Evolutionary conservation across 2,888 invertebrate genomes (phyloP).

Genomic region (Leptura quadrifasciata): DNA sequence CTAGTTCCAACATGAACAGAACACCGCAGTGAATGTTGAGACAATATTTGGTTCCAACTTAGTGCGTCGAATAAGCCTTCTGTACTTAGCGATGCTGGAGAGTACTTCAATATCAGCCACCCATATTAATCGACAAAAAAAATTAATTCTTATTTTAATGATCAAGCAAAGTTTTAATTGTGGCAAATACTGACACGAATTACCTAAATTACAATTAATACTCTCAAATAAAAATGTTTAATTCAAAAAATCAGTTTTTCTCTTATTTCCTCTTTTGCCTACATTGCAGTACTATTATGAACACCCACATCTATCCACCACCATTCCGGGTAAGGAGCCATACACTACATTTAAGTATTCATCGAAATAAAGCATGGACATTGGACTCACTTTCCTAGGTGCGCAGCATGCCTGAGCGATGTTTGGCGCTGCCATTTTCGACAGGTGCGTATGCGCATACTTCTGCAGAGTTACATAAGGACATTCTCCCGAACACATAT

Average conservation of each 20-base stretch:
- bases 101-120: too few relatives aligned
- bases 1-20: too few relatives aligned
- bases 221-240: background rate
- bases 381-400: conserved; percentile 90
- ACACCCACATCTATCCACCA: conserved; percentile 94
- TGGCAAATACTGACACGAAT: conserved; percentile 7
- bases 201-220: conserved; percentile 10
- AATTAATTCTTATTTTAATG: background rate
- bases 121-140: background rate
- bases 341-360: conserved; percentile 90
- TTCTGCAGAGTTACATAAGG: conserved; percentile 90
- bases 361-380: conserved; percentile 95
- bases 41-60: too few relatives aligned
- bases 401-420: conserved; percentile 94
- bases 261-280: background rate
- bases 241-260: conserved; percentile 31
- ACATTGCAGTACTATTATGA: conserved; percentile 76
- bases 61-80: too few relatives aligned
- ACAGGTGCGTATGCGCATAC: conserved; percentile 91
- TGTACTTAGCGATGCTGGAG: too few relatives aligned
- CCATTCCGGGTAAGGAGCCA: conserved; percentile 94
- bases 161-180: background rate
- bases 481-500: conserved; percentile 97
- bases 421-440: conserved; percentile 85
- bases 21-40: too few relatives aligned